These are phyloP conservation scores for Erebia ligea DNA, from an alignment of 2,888 invertebrate genomes.

Conservation along the genomic window DNA sequence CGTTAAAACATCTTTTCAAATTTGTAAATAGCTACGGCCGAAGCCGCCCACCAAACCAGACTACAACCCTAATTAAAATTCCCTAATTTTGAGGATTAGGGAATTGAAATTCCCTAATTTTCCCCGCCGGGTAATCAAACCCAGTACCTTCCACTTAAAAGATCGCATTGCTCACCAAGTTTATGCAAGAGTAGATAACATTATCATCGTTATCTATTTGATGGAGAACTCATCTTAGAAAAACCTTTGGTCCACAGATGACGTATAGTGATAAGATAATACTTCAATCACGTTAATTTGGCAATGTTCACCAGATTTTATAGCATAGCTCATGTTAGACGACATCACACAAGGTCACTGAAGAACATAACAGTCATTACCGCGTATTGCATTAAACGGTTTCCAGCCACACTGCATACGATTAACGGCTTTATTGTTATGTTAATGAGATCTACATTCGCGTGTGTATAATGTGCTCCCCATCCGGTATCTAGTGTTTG, in stretches of 20 bases:
- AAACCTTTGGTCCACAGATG: background rate
- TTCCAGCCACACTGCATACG: background rate
- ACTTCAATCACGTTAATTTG: background rate
- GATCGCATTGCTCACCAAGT: no score
- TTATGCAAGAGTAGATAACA: no score
- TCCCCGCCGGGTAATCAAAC: no score
- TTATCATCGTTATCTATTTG: no score
- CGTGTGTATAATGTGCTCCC: slow-evolving; percentile 10
- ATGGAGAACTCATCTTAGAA: background rate
- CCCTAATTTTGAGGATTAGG: no score
- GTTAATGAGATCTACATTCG: slow-evolving; percentile 17
- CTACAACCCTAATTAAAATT: no score
- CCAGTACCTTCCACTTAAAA: no score
- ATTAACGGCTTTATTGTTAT: slow-evolving; percentile 11
- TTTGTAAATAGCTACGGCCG: no score
- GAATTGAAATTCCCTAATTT: no score
- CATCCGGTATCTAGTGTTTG: slow-evolving; percentile 28
- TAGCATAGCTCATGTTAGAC: slow-evolving; percentile 1
- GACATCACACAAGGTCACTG: slow-evolving; percentile 21
- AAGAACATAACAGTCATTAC: slow-evolving; percentile 19
- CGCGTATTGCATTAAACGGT: slow-evolving; percentile 16
- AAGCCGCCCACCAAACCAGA: no score
- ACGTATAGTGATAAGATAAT: slow-evolving; percentile 1
- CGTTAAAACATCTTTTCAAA: no score
- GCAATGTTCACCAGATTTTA: slow-evolving; percentile 7